Percentiles rank a stretch among this genome's conserved stretches.
Evolutionary conservation across 2,888 invertebrate genomes (phyloP).

Genomic region (Linnaemya vulpina): DNA sequence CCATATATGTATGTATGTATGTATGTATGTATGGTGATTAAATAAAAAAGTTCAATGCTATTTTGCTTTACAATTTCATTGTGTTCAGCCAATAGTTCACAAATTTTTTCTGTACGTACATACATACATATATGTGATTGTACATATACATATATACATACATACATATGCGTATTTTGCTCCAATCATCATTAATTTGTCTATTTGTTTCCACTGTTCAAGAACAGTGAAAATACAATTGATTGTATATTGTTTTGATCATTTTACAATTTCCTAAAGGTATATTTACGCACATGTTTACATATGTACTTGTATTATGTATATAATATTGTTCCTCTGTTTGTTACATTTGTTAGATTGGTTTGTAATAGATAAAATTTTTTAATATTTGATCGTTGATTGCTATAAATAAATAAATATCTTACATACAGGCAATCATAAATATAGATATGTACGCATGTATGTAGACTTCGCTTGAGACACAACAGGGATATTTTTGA

Average conservation of each 20-base stretch:
- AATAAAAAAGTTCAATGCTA: constrained; percentile 53
- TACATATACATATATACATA: background rate
- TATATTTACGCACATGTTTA: background rate
- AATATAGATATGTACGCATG: no score
- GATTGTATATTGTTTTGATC: background rate
- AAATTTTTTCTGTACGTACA: no score
- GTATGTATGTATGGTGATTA: constrained; percentile 29
- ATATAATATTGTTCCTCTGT: no score
- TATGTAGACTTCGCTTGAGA: no score
- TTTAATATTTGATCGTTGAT: no score
- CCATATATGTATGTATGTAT: constrained; percentile 45
- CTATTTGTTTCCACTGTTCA: constrained; percentile 13
- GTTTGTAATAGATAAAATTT: no score
- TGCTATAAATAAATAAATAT: no score
- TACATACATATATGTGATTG: no score
- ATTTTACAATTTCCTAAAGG: constrained; percentile 14
- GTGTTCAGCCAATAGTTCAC: constrained; percentile 24
- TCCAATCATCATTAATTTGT: constrained; percentile 37
- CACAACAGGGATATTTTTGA: no score
- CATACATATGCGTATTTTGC: constrained; percentile 1
- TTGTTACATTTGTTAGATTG: no score
- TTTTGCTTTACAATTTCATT: constrained; percentile 32
- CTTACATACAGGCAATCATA: no score
- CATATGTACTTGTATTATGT: no score
- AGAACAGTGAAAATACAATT: background rate